Conservation (phyloP, 2,888 invertebrate species). For the Drosophila mayaguana region DNA sequence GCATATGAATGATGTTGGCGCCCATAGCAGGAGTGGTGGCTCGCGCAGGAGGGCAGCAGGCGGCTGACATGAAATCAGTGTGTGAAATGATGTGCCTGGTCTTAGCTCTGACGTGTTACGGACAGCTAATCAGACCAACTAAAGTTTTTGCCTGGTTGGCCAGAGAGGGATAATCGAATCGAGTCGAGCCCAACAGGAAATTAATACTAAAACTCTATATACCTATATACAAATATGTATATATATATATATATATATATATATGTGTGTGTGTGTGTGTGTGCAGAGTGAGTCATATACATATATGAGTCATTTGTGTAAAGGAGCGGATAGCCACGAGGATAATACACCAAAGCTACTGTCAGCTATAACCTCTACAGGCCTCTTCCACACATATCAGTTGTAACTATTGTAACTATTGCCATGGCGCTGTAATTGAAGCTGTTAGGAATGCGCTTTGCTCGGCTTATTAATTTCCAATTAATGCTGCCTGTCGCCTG, state of each 20-base stretch:
- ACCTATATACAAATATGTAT: neutral
- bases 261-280: neutral
- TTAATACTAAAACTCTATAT: conserved; percentile 36
- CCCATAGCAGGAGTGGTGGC: too few species aligned
- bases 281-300: neutral
- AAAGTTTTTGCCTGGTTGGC: conserved; percentile 21
- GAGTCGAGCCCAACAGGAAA: conserved; percentile 38
- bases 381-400: neutral
- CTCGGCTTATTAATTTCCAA: conserved; percentile 74
- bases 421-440: conserved; percentile 2
- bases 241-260: neutral
- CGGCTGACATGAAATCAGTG: conserved; percentile 23
- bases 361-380: neutral
- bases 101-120: conserved; percentile 25
- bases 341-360: neutral
- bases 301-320: conserved; percentile 19
- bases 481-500: conserved; percentile 44
- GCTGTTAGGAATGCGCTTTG: conserved; percentile 43
- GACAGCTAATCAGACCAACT: conserved; percentile 38
- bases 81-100: conserved; percentile 27
- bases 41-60: too few species aligned
- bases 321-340: neutral
- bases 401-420: neutral
- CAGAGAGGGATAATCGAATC: conserved; percentile 30
- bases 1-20: conserved; percentile 46